phyloP scores from a whole-genome alignment of 2,797 vertebrate genomes.

The Alosa sapidissima region DNA sequence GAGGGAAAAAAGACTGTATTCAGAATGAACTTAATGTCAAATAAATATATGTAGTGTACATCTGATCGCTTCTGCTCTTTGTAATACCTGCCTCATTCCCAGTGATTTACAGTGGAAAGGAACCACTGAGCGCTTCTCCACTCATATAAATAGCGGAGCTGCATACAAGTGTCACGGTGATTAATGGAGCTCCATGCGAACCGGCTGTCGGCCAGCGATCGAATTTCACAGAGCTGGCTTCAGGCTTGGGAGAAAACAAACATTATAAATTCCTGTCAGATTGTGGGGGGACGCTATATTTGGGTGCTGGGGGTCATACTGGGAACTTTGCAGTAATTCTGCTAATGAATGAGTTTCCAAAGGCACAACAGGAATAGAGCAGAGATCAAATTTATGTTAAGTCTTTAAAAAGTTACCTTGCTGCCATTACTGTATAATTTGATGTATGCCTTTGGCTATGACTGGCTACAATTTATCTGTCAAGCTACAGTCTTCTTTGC shows the following conservation, averaged over 20 bases:
- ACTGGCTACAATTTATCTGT: background rate
- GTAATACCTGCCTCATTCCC: slow-evolving; percentile 35
- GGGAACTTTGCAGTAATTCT: slow-evolving; percentile 14
- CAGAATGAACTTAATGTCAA: slow-evolving; percentile 6
- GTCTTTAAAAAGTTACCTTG: background rate
- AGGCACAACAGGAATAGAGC: background rate
- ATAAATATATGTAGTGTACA: background rate
- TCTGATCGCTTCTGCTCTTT: slow-evolving; percentile 21
- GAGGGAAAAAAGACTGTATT: background rate
- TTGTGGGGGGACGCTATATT: slow-evolving; percentile 39
- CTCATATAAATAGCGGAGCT: slow-evolving; percentile 61
- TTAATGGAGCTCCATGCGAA: slow-evolving; percentile 43
- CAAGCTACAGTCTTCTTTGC: background rate
- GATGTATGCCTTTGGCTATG: background rate
- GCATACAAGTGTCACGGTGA: slow-evolving; percentile 57
- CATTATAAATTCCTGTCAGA: slow-evolving; percentile 41
- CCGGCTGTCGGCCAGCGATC: slow-evolving; percentile 47
- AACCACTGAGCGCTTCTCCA: slow-evolving; percentile 32
- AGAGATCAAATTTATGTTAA: background rate
- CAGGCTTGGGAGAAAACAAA: slow-evolving; percentile 48
- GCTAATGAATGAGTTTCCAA: slow-evolving; percentile 20
- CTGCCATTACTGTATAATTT: background rate
- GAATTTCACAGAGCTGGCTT: slow-evolving; percentile 38
- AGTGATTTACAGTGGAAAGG: slow-evolving; percentile 44
- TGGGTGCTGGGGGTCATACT: slow-evolving; percentile 24